Percentiles rank a stretch among this genome's conserved stretches.
Evolutionary conservation across 30 jellyfish, hydroid and myxozoan genomes (phyloP).

Genomic region (Aurelia sp.): DNA sequence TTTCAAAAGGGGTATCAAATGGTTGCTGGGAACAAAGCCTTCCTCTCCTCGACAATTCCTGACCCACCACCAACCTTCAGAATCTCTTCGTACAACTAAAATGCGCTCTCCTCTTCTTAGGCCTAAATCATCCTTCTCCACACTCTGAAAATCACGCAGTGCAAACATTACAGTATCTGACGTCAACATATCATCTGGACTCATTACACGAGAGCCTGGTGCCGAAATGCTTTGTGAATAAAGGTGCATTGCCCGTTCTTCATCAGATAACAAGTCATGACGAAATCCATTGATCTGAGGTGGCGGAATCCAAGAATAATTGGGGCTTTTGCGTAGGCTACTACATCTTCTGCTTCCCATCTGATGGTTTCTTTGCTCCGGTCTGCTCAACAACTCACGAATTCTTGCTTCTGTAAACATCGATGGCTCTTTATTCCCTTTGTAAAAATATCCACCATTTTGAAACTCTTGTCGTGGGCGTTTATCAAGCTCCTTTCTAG

Average conservation of each 20-base stretch:
- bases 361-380: background rate
- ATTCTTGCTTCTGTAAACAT: conserved; percentile 5
- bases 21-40: conserved; percentile 55
- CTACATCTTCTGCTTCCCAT: conserved; percentile 45
- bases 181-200: conserved; percentile 8
- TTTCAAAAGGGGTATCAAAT: conserved; percentile 32
- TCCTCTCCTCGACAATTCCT: conserved; percentile 43
- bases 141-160: conserved; percentile 29
- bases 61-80: conserved; percentile 72
- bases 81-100: conserved; percentile 33
- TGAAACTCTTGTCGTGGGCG: background rate
- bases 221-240: conserved; percentile 22
- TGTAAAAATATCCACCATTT: conserved; percentile 26
- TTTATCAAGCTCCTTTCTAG: background rate
- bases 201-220: conserved; percentile 35
- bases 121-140: conserved; percentile 35
- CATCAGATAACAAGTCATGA: conserved; percentile 6
- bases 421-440: background rate
- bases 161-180: conserved; percentile 33
- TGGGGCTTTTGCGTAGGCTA: conserved; percentile 46
- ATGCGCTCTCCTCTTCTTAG: conserved; percentile 63
- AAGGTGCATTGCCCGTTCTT: conserved; percentile 11
- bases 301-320: conserved; percentile 10
- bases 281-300: conserved; percentile 11
- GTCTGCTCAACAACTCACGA: background rate